These are phyloP conservation scores for Phocoena phocoena DNA, from an alignment of 2,113 vertebrate genomes.

Conservation along the genomic window DNA sequence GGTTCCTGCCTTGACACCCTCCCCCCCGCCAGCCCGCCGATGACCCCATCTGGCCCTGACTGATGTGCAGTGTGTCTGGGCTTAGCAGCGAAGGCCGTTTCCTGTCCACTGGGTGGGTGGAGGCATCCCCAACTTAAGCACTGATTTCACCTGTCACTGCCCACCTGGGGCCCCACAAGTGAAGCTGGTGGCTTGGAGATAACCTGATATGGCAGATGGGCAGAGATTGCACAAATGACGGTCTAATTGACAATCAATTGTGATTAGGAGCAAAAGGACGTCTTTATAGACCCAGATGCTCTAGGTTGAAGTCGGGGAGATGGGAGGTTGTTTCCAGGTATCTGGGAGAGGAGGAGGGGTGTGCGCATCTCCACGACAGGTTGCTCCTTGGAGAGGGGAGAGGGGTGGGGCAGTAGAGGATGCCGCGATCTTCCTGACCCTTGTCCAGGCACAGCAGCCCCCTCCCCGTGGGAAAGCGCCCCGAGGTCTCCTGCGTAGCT, in stretches of 20 bases:
- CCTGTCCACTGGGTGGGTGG: not conserved
- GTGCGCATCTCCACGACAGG: accelerated
- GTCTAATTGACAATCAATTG: slow-evolving; percentile 89
- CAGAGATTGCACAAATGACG: slow-evolving; percentile 85
- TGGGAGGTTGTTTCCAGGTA: not conserved
- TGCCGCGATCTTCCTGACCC: not conserved
- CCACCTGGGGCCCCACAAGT: slow-evolving; percentile 79
- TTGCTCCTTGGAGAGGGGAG: not conserved
- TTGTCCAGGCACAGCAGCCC: not conserved
- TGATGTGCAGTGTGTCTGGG: not conserved
- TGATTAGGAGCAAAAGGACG: slow-evolving; percentile 84
- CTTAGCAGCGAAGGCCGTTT: not conserved
- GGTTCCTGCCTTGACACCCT: not conserved
- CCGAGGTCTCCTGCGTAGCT: not conserved
- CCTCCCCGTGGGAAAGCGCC: not conserved
- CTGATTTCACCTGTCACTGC: slow-evolving; percentile 80
- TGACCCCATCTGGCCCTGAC: not conserved
- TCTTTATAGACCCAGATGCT: slow-evolving; percentile 79
- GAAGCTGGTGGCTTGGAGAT: slow-evolving; percentile 79
- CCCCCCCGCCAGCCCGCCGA: accelerated
- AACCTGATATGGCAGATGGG: slow-evolving; percentile 86
- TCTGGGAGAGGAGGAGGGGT: not conserved
- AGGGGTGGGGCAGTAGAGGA: not conserved
- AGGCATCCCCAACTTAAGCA: not conserved
- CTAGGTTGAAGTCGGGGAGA: not conserved